Evolutionary conservation across 2,888 invertebrate genomes (phyloP), one percentile per base, ranked within the genome.

Genomic region (Phlogophora meticulosa): DNA sequence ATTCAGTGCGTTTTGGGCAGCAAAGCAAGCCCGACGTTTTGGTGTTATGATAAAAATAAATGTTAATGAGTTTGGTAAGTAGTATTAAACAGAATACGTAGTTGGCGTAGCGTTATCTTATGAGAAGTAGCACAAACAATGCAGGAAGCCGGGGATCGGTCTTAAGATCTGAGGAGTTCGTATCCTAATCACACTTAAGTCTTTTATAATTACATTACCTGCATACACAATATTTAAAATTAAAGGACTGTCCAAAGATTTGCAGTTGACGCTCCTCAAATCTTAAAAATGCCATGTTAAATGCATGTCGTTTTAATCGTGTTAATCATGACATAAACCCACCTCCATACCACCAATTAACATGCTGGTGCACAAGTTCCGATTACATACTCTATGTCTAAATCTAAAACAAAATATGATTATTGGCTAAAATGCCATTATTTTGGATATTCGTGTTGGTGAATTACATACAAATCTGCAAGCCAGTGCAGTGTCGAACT

Each of bases 321-420:
- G 92, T 93, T 94, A 94, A 91, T 90, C 83, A 92, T 90, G 83
- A 93, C 94, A 94, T 94, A 94, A 95, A 94, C 94, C 95, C 95
- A 95, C 94, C 94, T 89, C 93, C 92, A 83, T 88, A 90, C 91
- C 92, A 92, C 90, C 88, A 88, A 76, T 69, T 80, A 86, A 85
- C 91, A 93, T 93, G 92, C 92, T 83, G 86, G 88, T 91, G 92
- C 91, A 90, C 70, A 82, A 80, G 83, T 72, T 72, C 42, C 60
- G 68, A 68, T 71, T 66, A 72, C 61, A 73, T 65, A 77, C 34
- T 65, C 48, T 66, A 67, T 43, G 38, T 48, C 66, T 77, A 79
- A 63, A 51, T 55, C 66, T 72, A 79, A 61, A 64, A 67, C 63
- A 71, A 61, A 58, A 65, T 63, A 79, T 51, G 51, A 70, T 17